Evolutionary conservation across 1,140 invertebrate species (phyloP), one percentile per base, ranked within the genome.

Genomic region (Coptotermes formosanus): DNA sequence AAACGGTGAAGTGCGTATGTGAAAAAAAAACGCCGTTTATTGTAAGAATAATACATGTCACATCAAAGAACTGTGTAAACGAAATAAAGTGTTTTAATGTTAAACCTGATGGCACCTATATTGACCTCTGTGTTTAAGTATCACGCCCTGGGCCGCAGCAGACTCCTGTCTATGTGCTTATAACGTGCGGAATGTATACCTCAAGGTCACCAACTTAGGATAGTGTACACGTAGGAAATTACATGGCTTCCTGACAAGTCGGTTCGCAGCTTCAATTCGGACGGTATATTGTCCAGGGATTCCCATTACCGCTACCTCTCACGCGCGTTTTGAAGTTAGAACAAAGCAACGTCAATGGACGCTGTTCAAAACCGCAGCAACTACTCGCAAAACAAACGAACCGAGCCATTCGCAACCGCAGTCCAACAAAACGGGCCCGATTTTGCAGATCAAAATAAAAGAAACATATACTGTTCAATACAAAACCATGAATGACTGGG

Each of bases 341-440:
- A 75, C 64, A 75, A 75, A 75, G 64, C 64, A 75, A 75, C 64
- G 30, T 75, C 64, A 75, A 75, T 75, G 64, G n/a, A 14, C n/a
- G 64, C 64, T 75, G 25, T 75, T 75, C 64, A n/a, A 75, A 75
- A 75, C 64, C 64, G 64, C 64, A 75, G 25, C 64, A n/a, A 75
- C 64, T 75, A 75, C n/a, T 75, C n/a, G 64, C 64, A 75, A 75
- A 75, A 75, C 64, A 75, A 75, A 75, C 64, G 64, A 75, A n/a
- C 25, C 64, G n/a, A 30, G 64, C 64, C 16, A 75, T 75, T 30
- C 64, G 64, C 16, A 30, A 75, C 64, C 64, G n/a, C 64, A 75
- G n/a, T 75, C 64, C 25, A 75, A 55, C 52, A 21, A n/a, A 75
- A 75, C 64, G 30, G 6, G 16, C n/a, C 25, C 64, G 64, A 75